A percentile compares a stretch with the other conserved stretches of the same genome.
These are phyloP conservation scores for Formica selysi DNA, from an alignment of 1,140 invertebrate species.

Conservation along the genomic window DNA sequence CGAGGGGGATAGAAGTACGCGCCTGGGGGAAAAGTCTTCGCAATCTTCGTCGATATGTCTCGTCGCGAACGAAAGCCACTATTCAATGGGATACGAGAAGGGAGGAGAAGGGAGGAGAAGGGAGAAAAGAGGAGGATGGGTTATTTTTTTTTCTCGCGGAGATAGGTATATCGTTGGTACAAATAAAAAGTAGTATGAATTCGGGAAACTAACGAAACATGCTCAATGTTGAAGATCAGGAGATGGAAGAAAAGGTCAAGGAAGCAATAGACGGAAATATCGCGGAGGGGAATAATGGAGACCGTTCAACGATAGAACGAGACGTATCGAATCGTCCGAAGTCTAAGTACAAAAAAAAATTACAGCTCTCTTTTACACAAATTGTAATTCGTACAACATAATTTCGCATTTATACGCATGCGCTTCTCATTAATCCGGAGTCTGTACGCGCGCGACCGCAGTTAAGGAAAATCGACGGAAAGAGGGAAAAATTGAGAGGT, in stretches of 20 bases:
- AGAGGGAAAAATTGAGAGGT: constrained; percentile 9
- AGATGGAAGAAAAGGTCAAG: neutral
- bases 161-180: neutral
- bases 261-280: neutral
- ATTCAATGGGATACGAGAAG: constrained; percentile 56
- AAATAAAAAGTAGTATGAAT: constrained; percentile 12
- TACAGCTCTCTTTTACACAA: constrained; percentile 79
- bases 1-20: constrained; percentile 46
- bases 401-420: constrained; percentile 77
- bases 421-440: constrained; percentile 62
- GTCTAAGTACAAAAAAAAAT: constrained; percentile 83
- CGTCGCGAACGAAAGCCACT: constrained; percentile 68
- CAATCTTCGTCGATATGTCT: constrained; percentile 72
- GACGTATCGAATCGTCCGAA: constrained; percentile 74
- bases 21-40: constrained; percentile 75
- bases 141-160: constrained; percentile 19
- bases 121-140: too few species aligned
- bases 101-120: constrained; percentile 26
- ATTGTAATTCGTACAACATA: constrained; percentile 76
- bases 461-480: neutral
- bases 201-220: constrained; percentile 2
- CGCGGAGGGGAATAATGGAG: neutral
- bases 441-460: constrained; percentile 57
- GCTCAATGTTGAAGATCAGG: neutral
- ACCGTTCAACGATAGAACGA: constrained; percentile 67